Base-by-base conservation (phyloP, 2,113 vertebrate genomes). In the Hippocampus barbouri region DNA sequence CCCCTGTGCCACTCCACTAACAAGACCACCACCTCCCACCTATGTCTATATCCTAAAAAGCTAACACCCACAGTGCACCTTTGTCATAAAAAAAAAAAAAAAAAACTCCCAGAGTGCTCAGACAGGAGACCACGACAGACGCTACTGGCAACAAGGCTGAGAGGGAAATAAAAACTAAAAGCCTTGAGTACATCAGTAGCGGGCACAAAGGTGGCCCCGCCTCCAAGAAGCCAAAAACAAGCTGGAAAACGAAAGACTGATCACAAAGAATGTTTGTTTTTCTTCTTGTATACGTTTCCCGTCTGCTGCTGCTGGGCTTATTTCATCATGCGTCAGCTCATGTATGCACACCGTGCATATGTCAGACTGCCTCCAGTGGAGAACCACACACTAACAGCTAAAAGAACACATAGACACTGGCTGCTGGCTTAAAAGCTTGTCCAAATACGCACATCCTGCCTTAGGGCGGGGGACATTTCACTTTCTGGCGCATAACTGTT, bases 271-370 rank as follows among this genome's bases (percentile, higher is more conserved):
- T 16, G 43, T 80, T 76, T 57, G 4, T 72, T 56, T 56, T n/a
- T 56, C 2, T 27, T 15, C 27, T n/a, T 38, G 30, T 75, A 54
- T 21, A 64, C 60, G 25, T 38, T 59, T 71, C 51, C 67, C 1
- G 34, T 72, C 81, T 77, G 79, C 68, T 71, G 78, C 62, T 70
- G 27, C 51, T 72, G 69, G 82, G 84, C 75, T 84, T 72, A 86
- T 84, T 71, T 83, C 88, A 89, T 79, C 70, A 74, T 81, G 87
- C 85, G 90, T 88, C 87, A 87, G 86, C 70, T 90, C 79, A 89
- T 90, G 94, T 98, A 98, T 99, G 96, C 97, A 97, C 91, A 70
- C 88, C 79, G 90, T 93, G 92, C 95, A 95, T 88, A 92, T 88
- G 27, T 87, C 89, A 90, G 84, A 82, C 81, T 83, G 81, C 77